Evolutionary conservation across 2,113 vertebrate species (phyloP).

Genomic region (Circaetus gallicus): DNA sequence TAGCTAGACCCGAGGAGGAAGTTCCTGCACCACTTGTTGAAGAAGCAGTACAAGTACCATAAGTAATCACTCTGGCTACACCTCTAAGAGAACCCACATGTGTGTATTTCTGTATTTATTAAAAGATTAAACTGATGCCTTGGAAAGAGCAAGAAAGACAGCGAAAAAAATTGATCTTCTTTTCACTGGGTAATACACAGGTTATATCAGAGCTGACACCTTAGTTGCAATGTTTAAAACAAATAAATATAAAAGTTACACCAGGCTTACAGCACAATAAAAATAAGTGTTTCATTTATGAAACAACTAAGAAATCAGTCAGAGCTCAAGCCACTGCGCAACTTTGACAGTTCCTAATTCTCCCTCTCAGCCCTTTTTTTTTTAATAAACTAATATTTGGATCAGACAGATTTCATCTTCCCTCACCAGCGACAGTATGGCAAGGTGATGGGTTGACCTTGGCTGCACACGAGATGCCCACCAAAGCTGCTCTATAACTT

Average conservation of each 20-base stretch:
- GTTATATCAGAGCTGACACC: not conserved
- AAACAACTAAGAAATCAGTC: not conserved
- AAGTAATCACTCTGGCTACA: not conserved
- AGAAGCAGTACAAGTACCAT: not conserved
- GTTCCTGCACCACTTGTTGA: not conserved
- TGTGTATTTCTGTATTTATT: not conserved
- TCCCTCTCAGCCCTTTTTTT: accelerated
- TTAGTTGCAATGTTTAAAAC: not conserved
- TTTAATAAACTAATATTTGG: not conserved
- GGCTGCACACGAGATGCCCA: not conserved
- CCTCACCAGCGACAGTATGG: not conserved
- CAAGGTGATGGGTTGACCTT: not conserved
- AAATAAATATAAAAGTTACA: not conserved
- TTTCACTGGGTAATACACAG: not conserved
- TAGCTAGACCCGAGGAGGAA: not conserved
- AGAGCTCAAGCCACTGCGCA: not conserved
- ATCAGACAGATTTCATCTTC: not conserved
- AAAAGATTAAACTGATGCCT: not conserved
- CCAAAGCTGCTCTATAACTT: accelerated
- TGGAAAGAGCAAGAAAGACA: not conserved
- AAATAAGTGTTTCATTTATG: not conserved
- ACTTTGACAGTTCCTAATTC: not conserved
- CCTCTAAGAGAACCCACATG: not conserved
- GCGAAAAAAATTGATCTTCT: not conserved
- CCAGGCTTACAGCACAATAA: not conserved